Evolutionary conservation across 2,113 vertebrate genomes (phyloP), one percentile per base, ranked within the genome.

Genomic region (Plestiodon gilberti): DNA sequence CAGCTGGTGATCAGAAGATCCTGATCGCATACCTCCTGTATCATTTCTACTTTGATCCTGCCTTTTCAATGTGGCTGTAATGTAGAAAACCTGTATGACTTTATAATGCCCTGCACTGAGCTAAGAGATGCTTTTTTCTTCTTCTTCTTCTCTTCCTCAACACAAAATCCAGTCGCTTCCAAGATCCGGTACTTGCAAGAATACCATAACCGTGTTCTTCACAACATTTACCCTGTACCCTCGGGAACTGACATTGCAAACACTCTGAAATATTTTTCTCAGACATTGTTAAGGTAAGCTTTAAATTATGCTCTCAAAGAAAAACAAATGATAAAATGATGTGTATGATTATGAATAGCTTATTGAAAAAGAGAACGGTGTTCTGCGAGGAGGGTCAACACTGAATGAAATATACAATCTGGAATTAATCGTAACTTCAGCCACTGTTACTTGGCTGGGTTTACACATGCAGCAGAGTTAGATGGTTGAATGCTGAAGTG

Each of bases 251-350:
- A 99, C 97, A 99, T 99, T 97, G 99, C 99, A 97, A 99, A 99
- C 97, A 99, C 99, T 96, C 96, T 99, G 98, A 99, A 99, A 97
- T 99, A 99, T 96, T 99, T 99, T 98, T 99, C 99, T 96, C 99
- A 99, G 96, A 99, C 99, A 3, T 97, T 99, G 93, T 97, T 99
- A 97, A 99, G 99, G 99, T 99, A 99, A 99, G 99, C 98, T 95
- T 96, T 95, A 93, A 92, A 92, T 90, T 88, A 94, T 89, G 94
- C 90, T 96, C 81, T 95, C 91, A 91, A 92, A 95, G 75, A 59
- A 83, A 40, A 73, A 7, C 20, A 89, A 87, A 79, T 78, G 90
- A 87, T 88, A 93, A 94, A 83, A 43, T 81, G 88, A 5, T 92
- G 90, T 55, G 84, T 87, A 76, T 90, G 93, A 84, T 88, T 89